phyloP scores from a whole-genome alignment of 2,888 invertebrate genomes.

The Halocaridina rubra region DNA sequence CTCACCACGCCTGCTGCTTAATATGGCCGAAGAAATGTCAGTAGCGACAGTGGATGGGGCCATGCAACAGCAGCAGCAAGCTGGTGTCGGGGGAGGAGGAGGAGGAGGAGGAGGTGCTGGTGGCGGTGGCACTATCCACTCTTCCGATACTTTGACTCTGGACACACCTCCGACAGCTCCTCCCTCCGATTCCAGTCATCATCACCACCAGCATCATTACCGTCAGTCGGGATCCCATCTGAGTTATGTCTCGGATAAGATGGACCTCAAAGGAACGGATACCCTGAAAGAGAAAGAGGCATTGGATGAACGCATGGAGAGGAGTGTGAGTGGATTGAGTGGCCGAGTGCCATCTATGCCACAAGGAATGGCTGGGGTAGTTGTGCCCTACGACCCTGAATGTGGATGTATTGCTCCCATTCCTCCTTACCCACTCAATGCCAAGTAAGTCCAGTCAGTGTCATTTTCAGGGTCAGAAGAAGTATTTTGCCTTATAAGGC shows the following conservation, averaged over 20 bases:
- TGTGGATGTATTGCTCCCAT: slow-evolving; percentile 60
- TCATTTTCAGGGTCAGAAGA: too few species aligned
- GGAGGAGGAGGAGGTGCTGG: not conserved
- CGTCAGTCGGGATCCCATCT: slow-evolving; percentile 60
- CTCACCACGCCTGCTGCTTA: not conserved
- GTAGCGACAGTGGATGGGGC: slow-evolving; percentile 59
- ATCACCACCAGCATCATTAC: slow-evolving; percentile 42
- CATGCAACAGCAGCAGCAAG: slow-evolving; percentile 50
- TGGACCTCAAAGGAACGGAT: slow-evolving; percentile 30
- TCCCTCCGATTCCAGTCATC: slow-evolving; percentile 24
- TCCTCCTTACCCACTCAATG: slow-evolving; percentile 54
- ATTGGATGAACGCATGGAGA: slow-evolving; percentile 55
- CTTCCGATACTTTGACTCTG: slow-evolving; percentile 50
- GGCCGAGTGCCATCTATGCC: slow-evolving; percentile 47
- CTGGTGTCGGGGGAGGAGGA: not conserved
- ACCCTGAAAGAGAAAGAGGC: slow-evolving; percentile 56
- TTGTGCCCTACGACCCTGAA: slow-evolving; percentile 60
- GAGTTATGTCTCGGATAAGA: slow-evolving; percentile 59
- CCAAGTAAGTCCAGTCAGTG: slow-evolving; percentile 53
- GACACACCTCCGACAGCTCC: slow-evolving; percentile 34
- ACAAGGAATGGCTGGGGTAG: slow-evolving; percentile 35
- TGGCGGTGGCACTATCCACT: slow-evolving; percentile 48
- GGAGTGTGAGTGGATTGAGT: slow-evolving; percentile 61
- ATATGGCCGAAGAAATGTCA: slow-evolving; percentile 52
- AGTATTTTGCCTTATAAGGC: too few species aligned